These are phyloP conservation scores for Apodemus agrarius DNA, from an alignment of 2,797 vertebrate species.

Conservation along the genomic window DNA sequence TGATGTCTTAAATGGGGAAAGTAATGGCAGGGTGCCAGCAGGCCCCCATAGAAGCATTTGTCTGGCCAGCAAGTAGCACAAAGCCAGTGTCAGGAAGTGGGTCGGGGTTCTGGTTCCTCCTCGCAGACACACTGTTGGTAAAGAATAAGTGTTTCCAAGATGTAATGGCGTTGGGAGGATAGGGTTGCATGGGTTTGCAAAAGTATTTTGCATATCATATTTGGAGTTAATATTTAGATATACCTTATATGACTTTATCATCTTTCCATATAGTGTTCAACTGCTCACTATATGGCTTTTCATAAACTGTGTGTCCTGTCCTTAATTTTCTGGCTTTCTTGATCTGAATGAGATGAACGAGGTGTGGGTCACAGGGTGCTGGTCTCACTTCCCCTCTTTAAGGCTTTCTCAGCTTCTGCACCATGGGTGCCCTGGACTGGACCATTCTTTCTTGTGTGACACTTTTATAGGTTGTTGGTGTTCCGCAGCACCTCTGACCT, in stretches of 20 bases:
- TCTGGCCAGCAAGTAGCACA: not conserved
- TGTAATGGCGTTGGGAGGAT: not conserved
- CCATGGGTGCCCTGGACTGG: not conserved
- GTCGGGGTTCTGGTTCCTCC: not conserved
- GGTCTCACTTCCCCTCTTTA: not conserved
- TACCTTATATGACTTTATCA: not conserved
- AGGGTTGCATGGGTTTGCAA: not conserved
- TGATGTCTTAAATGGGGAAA: not conserved
- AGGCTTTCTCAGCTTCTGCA: not conserved
- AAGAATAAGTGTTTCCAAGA: not conserved
- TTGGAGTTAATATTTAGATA: not conserved
- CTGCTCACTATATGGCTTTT: not conserved
- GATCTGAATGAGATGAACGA: not conserved
- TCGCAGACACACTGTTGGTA: not conserved
- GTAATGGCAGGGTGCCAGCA: too few relatives aligned
- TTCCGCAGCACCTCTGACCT: not conserved
- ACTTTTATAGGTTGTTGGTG: not conserved
- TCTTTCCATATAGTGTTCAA: not conserved
- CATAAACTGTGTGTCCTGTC: not conserved
- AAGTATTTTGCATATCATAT: not conserved
- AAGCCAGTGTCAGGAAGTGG: not conserved
- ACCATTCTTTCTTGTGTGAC: not conserved
- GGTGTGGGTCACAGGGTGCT: not conserved
- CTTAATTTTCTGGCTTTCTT: slow-evolving; percentile 19
- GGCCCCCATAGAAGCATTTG: not conserved